Evolutionary conservation across 2,888 invertebrate species (phyloP), one percentile per base, ranked within the genome.

Genomic region (Lepidocyrtoides sp.): DNA sequence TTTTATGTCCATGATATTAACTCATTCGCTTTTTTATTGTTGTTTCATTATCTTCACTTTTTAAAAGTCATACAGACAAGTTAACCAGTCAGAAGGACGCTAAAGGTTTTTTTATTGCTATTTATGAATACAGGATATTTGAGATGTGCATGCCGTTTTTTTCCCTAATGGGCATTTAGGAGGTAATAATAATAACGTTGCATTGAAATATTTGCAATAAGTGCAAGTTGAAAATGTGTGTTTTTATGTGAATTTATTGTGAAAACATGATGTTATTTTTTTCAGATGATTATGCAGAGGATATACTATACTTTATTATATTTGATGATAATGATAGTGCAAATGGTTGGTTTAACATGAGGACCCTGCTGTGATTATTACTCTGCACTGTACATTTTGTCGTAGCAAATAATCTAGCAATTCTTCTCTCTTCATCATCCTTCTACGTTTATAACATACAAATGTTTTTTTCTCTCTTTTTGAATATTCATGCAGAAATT

Each of bases 321-420:
- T 75, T 32, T 48, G 75, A 75, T 51, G 29, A 77, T 51, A 23
- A 77, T 77, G 48, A 77, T 77, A 23, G 29, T 72, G 72, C 29
- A 77, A 48, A 77, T 77, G 77, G 77, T 26, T 77, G 77, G 77
- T 86, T 86, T 60, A 86, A 86, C 86, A 86, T 72, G 75, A 44
- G 86, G 20, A 32, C 57, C 86, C 86, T 36, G 86, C 86, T 86
- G 86, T 60, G 86, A 86, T 75, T 86, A 86, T 86, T 86, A 86
- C 77, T 48, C 60, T 41, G 32, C 72, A 44, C 60, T 41, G 32
- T 57, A 44, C 66, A 51, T 85, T 72, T 85, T 85, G 36, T 85
- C 54, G 41, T 85, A 57, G 54, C 72, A 44, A 82, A 82, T 82
- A 17, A 41, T 82, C 82, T 82, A 60, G 20, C 60, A 20, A 32